Percentiles rank a stretch among this genome's conserved stretches.
Conservation (phyloP, 2,113 vertebrate genomes). For the Carassius gibelio region DNA sequence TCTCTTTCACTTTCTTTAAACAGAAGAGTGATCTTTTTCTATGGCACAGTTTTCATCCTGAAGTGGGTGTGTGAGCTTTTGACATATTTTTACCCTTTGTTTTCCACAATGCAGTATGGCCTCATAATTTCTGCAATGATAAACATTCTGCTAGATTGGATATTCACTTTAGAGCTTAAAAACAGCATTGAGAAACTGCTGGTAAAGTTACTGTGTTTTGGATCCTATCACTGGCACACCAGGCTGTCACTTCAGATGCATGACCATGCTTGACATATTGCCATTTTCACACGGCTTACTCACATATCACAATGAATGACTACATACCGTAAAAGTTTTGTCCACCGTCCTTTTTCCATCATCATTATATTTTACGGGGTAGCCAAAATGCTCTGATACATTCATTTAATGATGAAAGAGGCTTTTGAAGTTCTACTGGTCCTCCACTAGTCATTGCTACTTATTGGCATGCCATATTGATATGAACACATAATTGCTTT, state of each 20-base stretch:
- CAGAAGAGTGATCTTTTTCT: neutral
- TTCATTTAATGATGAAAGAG: neutral
- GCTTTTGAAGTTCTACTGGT: neutral
- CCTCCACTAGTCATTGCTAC: neutral
- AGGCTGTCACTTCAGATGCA: conserved; percentile 31
- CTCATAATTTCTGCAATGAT: conserved; percentile 18
- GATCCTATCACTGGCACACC: conserved; percentile 18
- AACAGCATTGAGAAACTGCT: conserved; percentile 43
- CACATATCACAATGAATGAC: neutral
- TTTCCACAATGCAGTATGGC: conserved; percentile 44
- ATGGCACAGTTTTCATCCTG: conserved; percentile 21
- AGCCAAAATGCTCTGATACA: neutral
- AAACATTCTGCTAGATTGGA: too few species aligned
- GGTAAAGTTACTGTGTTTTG: conserved; percentile 24
- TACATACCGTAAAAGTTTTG: neutral
- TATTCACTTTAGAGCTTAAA: neutral
- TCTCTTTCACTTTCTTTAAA: too few species aligned
- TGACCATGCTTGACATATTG: conserved; percentile 34
- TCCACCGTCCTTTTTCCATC: neutral
- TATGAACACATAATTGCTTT: too few species aligned
- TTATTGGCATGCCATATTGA: neutral
- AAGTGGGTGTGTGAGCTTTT: conserved; percentile 27
- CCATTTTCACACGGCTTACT: neutral
- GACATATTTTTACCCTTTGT: conserved; percentile 41
- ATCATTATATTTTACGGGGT: neutral